A percentile compares a stretch with the other conserved stretches of the same genome.
Conservation (phyloP, 2,113 vertebrate genomes). For the Lutjanus erythropterus region DNA sequence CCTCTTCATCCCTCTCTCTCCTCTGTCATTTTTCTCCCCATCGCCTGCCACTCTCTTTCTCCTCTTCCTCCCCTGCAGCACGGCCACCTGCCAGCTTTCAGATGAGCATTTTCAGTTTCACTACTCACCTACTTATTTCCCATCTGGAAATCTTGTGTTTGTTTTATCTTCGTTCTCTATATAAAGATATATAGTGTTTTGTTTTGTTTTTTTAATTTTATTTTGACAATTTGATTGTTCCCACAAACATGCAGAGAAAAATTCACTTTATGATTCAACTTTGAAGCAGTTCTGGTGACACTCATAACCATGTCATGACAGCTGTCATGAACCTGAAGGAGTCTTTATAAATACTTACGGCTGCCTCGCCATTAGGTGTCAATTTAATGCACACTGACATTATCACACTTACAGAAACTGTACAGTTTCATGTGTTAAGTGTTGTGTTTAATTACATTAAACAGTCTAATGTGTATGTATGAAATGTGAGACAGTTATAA, state of each 20-base stretch:
- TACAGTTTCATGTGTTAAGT: too few species aligned
- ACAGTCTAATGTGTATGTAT: too few species aligned
- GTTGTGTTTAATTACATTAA: too few species aligned
- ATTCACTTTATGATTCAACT: conserved; percentile 18
- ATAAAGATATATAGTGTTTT: neutral
- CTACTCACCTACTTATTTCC: neutral
- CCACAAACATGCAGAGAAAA: neutral
- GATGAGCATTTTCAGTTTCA: conserved; percentile 23
- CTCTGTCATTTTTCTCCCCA: conserved; percentile 34
- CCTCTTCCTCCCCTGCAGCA: neutral
- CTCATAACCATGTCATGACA: too few species aligned
- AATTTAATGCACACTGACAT: too few species aligned
- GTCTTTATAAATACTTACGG: too few species aligned
- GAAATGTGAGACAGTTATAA: too few species aligned
- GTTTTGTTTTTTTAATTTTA: too few species aligned
- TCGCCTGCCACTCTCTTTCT: conserved; percentile 12
- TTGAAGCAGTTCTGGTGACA: too few species aligned
- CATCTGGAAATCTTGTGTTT: conserved; percentile 25
- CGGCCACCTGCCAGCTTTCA: conserved; percentile 47
- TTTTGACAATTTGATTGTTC: neutral
- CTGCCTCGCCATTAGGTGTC: too few species aligned
- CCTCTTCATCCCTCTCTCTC: conserved; percentile 7
- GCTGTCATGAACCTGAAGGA: too few species aligned
- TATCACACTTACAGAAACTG: too few species aligned
- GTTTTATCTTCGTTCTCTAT: neutral